These are phyloP conservation scores for Caligus rogercresseyi DNA, from an alignment of 1,140 invertebrate species.

Conservation along the genomic window DNA sequence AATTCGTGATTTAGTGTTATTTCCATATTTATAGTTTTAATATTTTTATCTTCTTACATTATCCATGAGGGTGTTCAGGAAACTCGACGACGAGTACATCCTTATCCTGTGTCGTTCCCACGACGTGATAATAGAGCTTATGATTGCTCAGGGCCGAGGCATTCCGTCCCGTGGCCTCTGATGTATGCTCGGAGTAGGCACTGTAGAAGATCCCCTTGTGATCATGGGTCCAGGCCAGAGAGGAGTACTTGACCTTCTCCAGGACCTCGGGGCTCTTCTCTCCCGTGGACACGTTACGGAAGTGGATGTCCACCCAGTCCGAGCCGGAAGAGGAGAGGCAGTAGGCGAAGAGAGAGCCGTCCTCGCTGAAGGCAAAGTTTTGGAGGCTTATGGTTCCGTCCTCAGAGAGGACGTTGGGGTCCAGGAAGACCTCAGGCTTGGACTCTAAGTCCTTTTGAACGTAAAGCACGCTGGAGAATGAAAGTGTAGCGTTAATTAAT, in stretches of 20 bases:
- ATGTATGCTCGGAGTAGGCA: constrained; percentile 55
- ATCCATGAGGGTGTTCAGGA: constrained; percentile 77
- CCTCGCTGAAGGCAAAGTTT: constrained; percentile 62
- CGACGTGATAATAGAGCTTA: constrained; percentile 76
- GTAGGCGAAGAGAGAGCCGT: constrained; percentile 77
- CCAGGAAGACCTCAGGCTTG: constrained; percentile 72
- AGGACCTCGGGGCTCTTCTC: constrained; percentile 73
- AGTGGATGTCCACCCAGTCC: constrained; percentile 82
- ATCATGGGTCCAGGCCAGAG: constrained; percentile 84
- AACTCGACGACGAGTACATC: constrained; percentile 81
- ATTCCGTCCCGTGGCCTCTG: constrained; percentile 67
- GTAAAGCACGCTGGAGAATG: constrained; percentile 63
- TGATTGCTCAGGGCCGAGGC: constrained; percentile 52
- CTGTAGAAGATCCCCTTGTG: constrained; percentile 39
- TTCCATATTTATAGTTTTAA: too few species aligned
- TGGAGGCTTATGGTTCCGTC: constrained; percentile 81
- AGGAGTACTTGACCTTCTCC: constrained; percentile 76
- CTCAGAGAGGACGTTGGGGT: constrained; percentile 76
- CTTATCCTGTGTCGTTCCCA: constrained; percentile 67
- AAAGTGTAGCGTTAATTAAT: background rate
- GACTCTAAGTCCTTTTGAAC: constrained; percentile 60
- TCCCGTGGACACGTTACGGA: constrained; percentile 36
- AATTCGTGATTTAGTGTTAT: too few species aligned
- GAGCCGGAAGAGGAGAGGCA: constrained; percentile 77
- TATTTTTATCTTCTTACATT: constrained; percentile 63